Conservation (phyloP, 2,797 vertebrate genomes). For the Benthosema pterotum region DNA sequence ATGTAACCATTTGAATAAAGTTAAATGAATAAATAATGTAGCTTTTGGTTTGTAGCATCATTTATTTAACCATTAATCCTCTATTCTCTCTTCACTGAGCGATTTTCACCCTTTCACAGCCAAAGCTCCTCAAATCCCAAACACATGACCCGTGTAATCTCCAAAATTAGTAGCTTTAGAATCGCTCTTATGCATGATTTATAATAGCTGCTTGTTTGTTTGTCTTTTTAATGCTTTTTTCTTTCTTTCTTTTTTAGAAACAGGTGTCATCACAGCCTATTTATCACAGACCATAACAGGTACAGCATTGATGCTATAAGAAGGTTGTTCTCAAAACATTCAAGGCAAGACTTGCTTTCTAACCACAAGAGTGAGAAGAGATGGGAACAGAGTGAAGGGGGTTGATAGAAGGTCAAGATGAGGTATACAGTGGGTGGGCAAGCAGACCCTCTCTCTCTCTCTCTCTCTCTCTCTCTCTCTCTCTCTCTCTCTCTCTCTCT, state of each 20-base stretch:
- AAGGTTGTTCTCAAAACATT: not conserved
- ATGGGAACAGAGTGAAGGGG: constrained; percentile 17
- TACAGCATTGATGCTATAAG: not conserved
- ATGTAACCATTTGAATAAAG: too few relatives aligned
- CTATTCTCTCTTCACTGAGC: constrained; percentile 38
- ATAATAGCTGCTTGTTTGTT: too few relatives aligned
- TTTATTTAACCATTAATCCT: constrained; percentile 34
- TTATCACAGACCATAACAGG: not conserved
- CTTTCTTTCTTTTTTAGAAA: constrained; percentile 12
- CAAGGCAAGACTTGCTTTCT: constrained; percentile 3
- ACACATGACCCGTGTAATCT: constrained; percentile 79
- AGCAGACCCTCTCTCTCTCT: constrained; percentile 45
- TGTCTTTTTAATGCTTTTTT: constrained; percentile 12
- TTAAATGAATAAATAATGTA: too few relatives aligned
- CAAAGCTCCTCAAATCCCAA: constrained; percentile 79
- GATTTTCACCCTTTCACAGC: constrained; percentile 63
- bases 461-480: constrained; percentile 18
- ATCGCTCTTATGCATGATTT: constrained; percentile 35
- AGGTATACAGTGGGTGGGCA: constrained; percentile 55
- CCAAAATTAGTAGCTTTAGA: constrained; percentile 59
- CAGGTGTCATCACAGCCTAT: too few relatives aligned
- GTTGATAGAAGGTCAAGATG: constrained; percentile 41
- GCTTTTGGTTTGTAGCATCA: not conserved
- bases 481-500: constrained; percentile 23
- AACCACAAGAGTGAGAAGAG: constrained; percentile 15